Percentiles rank a stretch among this genome's conserved stretches.
Conservation (phyloP, 2,888 invertebrate genomes). For the Hyalella azteca region DNA sequence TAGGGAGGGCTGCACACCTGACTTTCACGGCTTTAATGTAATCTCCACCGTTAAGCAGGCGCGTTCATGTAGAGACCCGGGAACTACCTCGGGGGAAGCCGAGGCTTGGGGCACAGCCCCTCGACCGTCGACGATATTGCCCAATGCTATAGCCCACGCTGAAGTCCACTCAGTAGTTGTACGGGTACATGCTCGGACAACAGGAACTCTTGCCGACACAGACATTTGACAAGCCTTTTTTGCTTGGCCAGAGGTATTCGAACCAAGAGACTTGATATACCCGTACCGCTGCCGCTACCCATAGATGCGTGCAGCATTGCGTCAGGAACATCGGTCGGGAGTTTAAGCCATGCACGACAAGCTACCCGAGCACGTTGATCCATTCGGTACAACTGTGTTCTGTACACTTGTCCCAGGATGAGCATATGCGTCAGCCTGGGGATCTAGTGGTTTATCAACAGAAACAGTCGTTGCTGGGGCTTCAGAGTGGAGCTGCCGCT, state of each 20-base stretch:
- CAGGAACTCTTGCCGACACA: neutral
- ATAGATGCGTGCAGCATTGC: neutral
- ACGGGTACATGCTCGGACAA: neutral
- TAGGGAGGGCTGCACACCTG: too few relatives aligned
- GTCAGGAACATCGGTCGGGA: neutral
- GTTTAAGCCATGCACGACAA: neutral
- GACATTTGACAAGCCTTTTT: neutral
- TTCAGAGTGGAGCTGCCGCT: neutral
- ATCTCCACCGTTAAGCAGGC: neutral
- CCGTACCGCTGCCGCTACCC: neutral
- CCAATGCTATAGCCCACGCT: neutral
- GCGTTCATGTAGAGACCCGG: neutral
- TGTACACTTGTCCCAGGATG: neutral
- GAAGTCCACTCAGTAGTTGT: too few relatives aligned
- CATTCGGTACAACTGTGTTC: neutral
- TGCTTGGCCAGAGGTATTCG: neutral
- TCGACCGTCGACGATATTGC: neutral
- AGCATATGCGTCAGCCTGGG: neutral
- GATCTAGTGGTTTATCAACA: neutral
- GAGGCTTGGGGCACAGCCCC: neutral
- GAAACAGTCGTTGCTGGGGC: slow-evolving; percentile 3
- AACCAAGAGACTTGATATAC: neutral
- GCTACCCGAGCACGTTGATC: neutral
- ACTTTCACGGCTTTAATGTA: neutral
- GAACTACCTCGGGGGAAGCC: neutral